Evolutionary conservation across 2,797 vertebrate genomes (phyloP).

Genomic region (Hippocampus kuda): DNA sequence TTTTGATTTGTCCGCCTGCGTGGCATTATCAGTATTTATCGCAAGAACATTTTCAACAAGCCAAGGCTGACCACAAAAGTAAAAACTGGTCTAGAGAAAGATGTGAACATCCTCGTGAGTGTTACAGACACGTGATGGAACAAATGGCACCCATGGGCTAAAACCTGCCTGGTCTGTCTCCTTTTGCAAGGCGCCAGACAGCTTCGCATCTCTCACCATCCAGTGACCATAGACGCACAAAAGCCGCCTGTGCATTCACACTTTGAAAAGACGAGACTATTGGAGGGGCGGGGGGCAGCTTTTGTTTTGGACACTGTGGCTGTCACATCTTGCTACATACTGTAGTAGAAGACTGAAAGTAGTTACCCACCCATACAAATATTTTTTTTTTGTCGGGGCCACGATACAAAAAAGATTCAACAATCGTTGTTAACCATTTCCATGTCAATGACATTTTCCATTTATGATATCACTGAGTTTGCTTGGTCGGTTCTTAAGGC

Average conservation of each 20-base stretch:
- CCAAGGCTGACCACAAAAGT: conserved; percentile 26
- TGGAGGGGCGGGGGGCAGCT: neutral
- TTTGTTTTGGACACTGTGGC: neutral
- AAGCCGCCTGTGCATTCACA: neutral
- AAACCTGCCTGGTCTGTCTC: neutral
- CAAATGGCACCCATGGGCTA: conserved; percentile 12
- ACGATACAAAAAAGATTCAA: too few species aligned
- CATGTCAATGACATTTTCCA: too few species aligned
- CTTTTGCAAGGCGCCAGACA: neutral
- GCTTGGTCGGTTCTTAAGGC: too few species aligned
- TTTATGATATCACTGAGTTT: too few species aligned
- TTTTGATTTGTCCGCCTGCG: neutral
- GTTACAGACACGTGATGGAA: conserved; percentile 17
- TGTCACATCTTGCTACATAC: neutral
- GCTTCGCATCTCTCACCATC: neutral
- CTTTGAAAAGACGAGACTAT: neutral
- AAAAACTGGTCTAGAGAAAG: conserved; percentile 15
- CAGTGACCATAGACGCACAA: neutral
- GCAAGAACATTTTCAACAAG: neutral
- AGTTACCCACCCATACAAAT: neutral
- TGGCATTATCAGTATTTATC: neutral
- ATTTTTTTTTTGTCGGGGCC: too few species aligned
- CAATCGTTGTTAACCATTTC: too few species aligned
- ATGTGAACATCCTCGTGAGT: conserved; percentile 1
- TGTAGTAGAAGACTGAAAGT: neutral